These are phyloP conservation scores for Drosophila quadrilineata DNA, from an alignment of 1,140 invertebrate species.

Conservation along the genomic window DNA sequence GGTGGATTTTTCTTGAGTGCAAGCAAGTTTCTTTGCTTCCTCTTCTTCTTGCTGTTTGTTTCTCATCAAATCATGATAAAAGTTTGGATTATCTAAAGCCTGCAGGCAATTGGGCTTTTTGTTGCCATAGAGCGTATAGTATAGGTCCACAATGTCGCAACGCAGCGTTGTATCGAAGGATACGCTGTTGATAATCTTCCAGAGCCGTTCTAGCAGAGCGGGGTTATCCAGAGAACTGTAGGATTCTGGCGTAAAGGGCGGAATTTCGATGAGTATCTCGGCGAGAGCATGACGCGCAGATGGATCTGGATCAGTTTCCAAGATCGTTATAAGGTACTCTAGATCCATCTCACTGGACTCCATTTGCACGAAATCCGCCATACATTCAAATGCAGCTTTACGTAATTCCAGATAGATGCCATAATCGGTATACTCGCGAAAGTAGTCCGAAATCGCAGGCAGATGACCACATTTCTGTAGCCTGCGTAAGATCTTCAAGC, in stretches of 20 bases:
- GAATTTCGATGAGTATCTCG: constrained; percentile 89
- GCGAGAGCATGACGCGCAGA: constrained; percentile 88
- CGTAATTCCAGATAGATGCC: constrained; percentile 95
- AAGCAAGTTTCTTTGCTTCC: constrained; percentile 3
- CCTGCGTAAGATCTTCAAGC: constrained; percentile 93
- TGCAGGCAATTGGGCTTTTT: constrained; percentile 91
- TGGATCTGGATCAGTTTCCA: constrained; percentile 94
- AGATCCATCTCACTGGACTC: constrained; percentile 93
- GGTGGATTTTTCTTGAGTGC: no score
- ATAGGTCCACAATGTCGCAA: constrained; percentile 96
- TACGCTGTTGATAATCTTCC: constrained; percentile 91
- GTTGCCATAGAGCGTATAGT: constrained; percentile 94
- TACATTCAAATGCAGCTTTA: constrained; percentile 93
- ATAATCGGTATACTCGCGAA: constrained; percentile 94
- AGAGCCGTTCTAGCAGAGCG: constrained; percentile 91
- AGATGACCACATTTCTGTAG: constrained; percentile 97
- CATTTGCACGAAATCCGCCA: constrained; percentile 94
- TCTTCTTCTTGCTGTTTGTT: constrained; percentile 45
- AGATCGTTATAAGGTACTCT: constrained; percentile 92
- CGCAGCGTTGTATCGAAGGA: constrained; percentile 94
- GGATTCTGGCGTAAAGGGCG: constrained; percentile 88
- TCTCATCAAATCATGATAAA: constrained; percentile 81
- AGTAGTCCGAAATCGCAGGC: constrained; percentile 93
- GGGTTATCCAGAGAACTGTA: constrained; percentile 89
- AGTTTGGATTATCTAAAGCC: constrained; percentile 86